These are phyloP conservation scores for Drosophila quadrilineata DNA, from an alignment of 1,140 invertebrate genomes.

Conservation along the genomic window DNA sequence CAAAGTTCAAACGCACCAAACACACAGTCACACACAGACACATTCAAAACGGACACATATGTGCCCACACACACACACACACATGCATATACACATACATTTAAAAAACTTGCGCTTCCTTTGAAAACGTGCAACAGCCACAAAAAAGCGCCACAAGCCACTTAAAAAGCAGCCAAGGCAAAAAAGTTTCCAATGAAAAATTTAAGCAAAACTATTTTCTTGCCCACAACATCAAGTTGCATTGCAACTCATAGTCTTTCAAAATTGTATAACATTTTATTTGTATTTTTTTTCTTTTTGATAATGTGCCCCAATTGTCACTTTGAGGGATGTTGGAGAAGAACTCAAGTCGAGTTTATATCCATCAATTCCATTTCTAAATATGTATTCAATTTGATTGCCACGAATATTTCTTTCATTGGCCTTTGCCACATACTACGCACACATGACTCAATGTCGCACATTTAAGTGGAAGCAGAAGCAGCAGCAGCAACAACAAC, in stretches of 20 bases:
- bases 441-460: too few relatives aligned
- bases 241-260: too few relatives aligned
- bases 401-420: constrained; percentile 56
- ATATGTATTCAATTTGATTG: constrained; percentile 34
- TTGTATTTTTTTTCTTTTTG: too few relatives aligned
- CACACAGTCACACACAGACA: constrained; percentile 12
- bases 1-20: constrained; percentile 63
- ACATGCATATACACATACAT: constrained; percentile 1
- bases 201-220: too few relatives aligned
- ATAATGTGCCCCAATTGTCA: constrained; percentile 10
- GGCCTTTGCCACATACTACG: constrained; percentile 48
- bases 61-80: not conserved
- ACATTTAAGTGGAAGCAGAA: too few relatives aligned
- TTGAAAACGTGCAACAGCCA: constrained; percentile 30
- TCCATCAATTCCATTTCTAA: constrained; percentile 39
- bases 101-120: too few relatives aligned
- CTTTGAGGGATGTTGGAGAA: constrained; percentile 4
- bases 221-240: too few relatives aligned
- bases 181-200: constrained; percentile 1
- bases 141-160: constrained; percentile 35
- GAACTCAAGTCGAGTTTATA: constrained; percentile 12
- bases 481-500: too few relatives aligned
- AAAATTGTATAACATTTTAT: too few relatives aligned
- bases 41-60: constrained; percentile 17
- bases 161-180: constrained; percentile 15